Evolutionary conservation across 2,113 vertebrate genomes (phyloP).

Genomic region (Bombycilla garrulus): DNA sequence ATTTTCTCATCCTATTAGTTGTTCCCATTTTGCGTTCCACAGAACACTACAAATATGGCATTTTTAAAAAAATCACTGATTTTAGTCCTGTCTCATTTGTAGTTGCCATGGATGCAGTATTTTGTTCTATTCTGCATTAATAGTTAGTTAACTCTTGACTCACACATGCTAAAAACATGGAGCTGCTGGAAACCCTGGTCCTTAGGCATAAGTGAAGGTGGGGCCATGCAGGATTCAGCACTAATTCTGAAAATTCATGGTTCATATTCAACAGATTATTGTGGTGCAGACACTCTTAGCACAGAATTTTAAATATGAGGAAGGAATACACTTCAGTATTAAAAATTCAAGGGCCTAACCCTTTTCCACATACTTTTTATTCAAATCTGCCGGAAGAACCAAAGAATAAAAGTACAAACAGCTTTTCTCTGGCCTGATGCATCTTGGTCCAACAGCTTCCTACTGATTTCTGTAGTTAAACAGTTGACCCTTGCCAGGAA

Average conservation of each 20-base stretch:
- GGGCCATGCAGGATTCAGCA: neutral
- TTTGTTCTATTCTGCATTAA: neutral
- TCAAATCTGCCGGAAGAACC: slow-evolving; percentile 14
- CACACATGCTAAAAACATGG: neutral
- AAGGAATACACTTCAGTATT: neutral
- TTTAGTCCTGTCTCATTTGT: slow-evolving; percentile 1
- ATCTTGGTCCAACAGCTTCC: slow-evolving; percentile 36
- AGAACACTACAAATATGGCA: neutral
- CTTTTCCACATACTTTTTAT: neutral
- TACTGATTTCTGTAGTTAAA: slow-evolving; percentile 51
- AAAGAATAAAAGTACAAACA: neutral
- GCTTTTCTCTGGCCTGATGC: slow-evolving; percentile 32
- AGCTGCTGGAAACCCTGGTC: neutral
- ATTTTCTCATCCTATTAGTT: neutral
- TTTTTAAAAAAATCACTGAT: neutral
- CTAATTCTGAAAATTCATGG: neutral
- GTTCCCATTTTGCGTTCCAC: neutral
- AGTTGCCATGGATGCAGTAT: slow-evolving; percentile 38
- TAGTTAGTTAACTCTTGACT: neutral
- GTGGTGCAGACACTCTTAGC: neutral
- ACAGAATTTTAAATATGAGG: neutral
- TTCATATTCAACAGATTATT: neutral
- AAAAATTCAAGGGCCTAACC: neutral
- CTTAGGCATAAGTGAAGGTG: neutral
- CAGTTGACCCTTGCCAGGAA: slow-evolving; percentile 49